Base-by-base conservation (phyloP, 2,113 vertebrate species). In the Gasterosteus nipponicus region DNA sequence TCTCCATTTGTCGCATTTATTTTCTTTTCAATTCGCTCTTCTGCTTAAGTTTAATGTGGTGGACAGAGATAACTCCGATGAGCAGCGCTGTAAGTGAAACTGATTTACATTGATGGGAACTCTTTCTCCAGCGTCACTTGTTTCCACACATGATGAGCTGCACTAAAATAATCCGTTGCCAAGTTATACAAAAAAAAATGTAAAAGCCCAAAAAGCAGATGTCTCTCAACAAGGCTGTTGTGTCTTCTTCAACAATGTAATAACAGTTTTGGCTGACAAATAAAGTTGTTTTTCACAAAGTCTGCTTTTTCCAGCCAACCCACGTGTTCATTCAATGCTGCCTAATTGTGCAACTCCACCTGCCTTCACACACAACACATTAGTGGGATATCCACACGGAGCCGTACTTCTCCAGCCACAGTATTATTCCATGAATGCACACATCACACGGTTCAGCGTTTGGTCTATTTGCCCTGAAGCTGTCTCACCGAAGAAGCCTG, bases 41-140 rank as follows among this genome's bases (percentile, higher is more conserved):
- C 6, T 54, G 35, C 60, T 49, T 18, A 31, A 58, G 68, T 73
- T 69, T 58, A 65, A 77, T 77, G 26, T 46, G 18, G 29, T 61
- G 74, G 44, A 31, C 51, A 70, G 53, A 29, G 39, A 49, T 12
- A 75, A 71, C 58, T 73, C 47, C 29, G 22, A 77, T 19, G 56
- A 72, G 63, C 41, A 26, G 26, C 2, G 42, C 54, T 31, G 57
- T 38, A 15, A n/a, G n/a, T n/a, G n/a, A n/a, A n/a, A n/a, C n/a
- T n/a, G n/a, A n/a, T n/a, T n/a, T n/a, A n/a, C n/a, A n/a, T n/a
- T n/a, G n/a, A n/a, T n/a, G n/a, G n/a, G n/a, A n/a, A n/a, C n/a
- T n/a, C n/a, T n/a, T n/a, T n/a, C n/a, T n/a, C n/a, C n/a, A n/a
- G n/a, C n/a, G n/a, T n/a, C n/a, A n/a, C n/a, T n/a, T n/a, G n/a